Conservation (phyloP, 2,113 vertebrate species). For the Benitochromis conjunctus region DNA sequence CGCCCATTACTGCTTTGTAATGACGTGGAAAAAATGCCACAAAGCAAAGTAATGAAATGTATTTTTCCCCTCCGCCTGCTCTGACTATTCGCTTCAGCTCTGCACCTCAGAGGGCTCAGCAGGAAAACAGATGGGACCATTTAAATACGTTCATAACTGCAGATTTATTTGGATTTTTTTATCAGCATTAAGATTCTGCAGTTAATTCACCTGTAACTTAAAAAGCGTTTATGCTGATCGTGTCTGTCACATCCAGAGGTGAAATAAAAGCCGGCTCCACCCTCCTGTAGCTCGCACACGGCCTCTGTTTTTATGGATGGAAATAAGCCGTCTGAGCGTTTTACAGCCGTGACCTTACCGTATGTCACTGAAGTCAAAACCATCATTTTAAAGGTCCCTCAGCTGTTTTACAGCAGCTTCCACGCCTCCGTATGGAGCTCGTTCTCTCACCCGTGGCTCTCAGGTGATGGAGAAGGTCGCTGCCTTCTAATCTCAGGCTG, state of each 20-base stretch:
- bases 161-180: not conserved
- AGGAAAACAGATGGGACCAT: not conserved
- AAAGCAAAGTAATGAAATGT: slow-evolving; percentile 62
- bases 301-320: not conserved
- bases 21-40: slow-evolving; percentile 48
- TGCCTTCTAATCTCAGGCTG: not conserved
- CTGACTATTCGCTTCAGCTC: not conserved
- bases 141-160: not conserved
- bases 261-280: not conserved
- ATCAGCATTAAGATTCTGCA: not conserved
- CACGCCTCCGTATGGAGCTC: not conserved
- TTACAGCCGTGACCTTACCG: not conserved
- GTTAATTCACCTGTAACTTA: not conserved
- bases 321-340: not conserved
- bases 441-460: not conserved
- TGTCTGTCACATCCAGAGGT: not conserved
- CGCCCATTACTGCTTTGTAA: slow-evolving; percentile 61
- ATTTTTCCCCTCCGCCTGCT: slow-evolving; percentile 35
- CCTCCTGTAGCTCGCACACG: not conserved
- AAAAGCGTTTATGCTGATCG: not conserved
- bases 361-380: not conserved
- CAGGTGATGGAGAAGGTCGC: not conserved
- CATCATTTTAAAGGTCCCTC: not conserved
- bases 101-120: not conserved
- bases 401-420: not conserved